A percentile compares a stretch with the other conserved stretches of the same genome.
Conservation (phyloP, 92 coral and sea anemone species). For the Palythoa grandiflora region DNA sequence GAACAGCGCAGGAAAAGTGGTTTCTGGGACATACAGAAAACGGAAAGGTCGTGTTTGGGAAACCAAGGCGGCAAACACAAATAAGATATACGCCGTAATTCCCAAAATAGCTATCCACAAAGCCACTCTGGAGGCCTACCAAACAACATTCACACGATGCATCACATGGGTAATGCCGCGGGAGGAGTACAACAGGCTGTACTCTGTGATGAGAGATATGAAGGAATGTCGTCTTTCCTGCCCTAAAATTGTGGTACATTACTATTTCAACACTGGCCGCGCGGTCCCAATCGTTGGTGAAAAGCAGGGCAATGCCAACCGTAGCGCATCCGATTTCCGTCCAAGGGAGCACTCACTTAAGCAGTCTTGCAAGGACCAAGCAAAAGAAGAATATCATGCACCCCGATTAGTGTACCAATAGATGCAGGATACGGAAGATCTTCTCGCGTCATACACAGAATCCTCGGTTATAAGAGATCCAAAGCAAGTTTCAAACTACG, state of each 20-base stretch:
- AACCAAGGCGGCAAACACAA: conserved; percentile 13
- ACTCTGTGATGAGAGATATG: conserved; percentile 29
- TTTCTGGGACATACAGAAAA: conserved; percentile 50
- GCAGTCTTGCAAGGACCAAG: conserved; percentile 38
- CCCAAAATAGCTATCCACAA: conserved; percentile 51
- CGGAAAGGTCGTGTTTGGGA: conserved; percentile 6
- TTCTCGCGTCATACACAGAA: conserved; percentile 36
- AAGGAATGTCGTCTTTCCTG: conserved; percentile 22
- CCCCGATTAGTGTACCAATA: conserved; percentile 53
- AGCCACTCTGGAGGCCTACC: conserved; percentile 33
- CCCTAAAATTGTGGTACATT: conserved; percentile 39
- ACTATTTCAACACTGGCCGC: conserved; percentile 55
- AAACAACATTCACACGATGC: conserved; percentile 53
- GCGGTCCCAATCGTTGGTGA: conserved; percentile 54
- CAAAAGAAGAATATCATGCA: conserved; percentile 42
- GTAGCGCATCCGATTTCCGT: conserved; percentile 9
- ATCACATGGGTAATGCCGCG: conserved; percentile 57
- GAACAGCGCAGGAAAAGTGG: conserved; percentile 43
- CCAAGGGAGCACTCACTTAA: conserved; percentile 52
- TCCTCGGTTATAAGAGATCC: conserved; percentile 48
- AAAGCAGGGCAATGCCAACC: conserved; percentile 53
- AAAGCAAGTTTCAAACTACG: conserved; percentile 53
- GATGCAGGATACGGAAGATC: conserved; percentile 40
- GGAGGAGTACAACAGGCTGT: conserved; percentile 44
- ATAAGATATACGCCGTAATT: conserved; percentile 33